Evolutionary conservation across 1,140 invertebrate genomes (phyloP).

Genomic region (Bactericera cockerelli): DNA sequence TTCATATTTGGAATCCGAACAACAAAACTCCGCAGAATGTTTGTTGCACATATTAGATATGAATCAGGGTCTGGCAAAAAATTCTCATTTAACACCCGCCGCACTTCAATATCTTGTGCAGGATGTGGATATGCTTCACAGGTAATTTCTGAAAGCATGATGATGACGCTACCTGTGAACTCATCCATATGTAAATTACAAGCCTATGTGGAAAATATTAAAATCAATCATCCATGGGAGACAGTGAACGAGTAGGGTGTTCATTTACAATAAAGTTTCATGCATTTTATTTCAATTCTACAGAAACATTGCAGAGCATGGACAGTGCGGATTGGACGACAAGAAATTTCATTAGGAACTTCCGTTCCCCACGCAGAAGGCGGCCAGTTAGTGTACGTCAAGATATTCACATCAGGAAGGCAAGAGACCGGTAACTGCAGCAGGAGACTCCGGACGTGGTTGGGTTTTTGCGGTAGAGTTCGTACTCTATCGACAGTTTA

Average conservation of each 20-base stretch:
- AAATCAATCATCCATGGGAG: neutral
- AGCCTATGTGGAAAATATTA: neutral
- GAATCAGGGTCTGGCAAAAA: neutral
- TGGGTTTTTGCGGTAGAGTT: too few species aligned
- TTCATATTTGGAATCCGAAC: neutral
- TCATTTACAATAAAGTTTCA: too few species aligned
- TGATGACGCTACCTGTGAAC: neutral
- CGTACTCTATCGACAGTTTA: too few species aligned
- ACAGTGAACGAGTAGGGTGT: neutral
- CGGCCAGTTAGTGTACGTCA: too few species aligned
- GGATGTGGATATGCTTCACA: neutral
- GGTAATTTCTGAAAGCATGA: neutral
- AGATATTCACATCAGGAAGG: too few species aligned
- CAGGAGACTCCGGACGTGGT: too few species aligned
- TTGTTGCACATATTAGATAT: neutral
- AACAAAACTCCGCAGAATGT: neutral
- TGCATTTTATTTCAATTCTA: too few species aligned
- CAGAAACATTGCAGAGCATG: too few species aligned
- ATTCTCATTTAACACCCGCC: neutral
- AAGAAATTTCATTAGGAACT: too few species aligned
- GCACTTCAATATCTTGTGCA: neutral
- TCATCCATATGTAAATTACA: neutral
- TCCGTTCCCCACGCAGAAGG: too few species aligned
- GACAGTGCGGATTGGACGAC: too few species aligned
- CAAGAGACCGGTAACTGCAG: too few species aligned